Base-by-base conservation (phyloP, 2,797 vertebrate genomes). In the Takifugu ocellatus region DNA sequence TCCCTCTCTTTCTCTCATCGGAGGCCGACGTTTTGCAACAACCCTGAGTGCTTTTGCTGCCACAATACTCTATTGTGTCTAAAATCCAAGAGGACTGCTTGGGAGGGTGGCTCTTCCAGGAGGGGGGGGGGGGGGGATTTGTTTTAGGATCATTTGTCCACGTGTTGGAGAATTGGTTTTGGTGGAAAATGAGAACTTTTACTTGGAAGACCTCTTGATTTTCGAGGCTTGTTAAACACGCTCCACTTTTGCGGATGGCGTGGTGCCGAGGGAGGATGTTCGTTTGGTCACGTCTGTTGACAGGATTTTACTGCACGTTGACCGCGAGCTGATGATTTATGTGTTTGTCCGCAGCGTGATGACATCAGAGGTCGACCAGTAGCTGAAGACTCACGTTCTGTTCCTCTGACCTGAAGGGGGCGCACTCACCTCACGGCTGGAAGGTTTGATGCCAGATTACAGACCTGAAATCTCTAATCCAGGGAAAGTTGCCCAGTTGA, bases 11-110 rank as follows among this genome's bases (percentile, higher is more conserved):
- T 36, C 25, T 51, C 10, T 67, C 47, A 67, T 68, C 57, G 15
- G 48, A 58, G 44, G 68, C 65, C 63, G 31, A 31, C 16, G 54
- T 74, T 71, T 59, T 53, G 57, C 49, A 67, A 63, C 45, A 64
- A 15, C 33, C 48, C 39, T 49, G 16, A 63, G 24, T 59, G 46
- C 31, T 56, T 25, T 10, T 1, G 36, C 43, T 60, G n/a, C 27
- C 70, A 75, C 74, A 81, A 61, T 63, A 43, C 50, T 36, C 63
- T 54, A 53, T 69, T 82, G 79, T 78, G 44, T 71, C 52, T 77
- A 64, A 12, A 67, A 52, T 33, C 16, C 60, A 59, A 42, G 66
- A 39, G 36, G 12, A 39, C 36, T 72, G 9, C 51, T 52, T 60
- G 54, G 36, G 51, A 63, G 25, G 25, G 54, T 74, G 27, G 5